Evolutionary conservation across 2,113 vertebrate species (phyloP).

Genomic region (Chaenocephalus aceratus): DNA sequence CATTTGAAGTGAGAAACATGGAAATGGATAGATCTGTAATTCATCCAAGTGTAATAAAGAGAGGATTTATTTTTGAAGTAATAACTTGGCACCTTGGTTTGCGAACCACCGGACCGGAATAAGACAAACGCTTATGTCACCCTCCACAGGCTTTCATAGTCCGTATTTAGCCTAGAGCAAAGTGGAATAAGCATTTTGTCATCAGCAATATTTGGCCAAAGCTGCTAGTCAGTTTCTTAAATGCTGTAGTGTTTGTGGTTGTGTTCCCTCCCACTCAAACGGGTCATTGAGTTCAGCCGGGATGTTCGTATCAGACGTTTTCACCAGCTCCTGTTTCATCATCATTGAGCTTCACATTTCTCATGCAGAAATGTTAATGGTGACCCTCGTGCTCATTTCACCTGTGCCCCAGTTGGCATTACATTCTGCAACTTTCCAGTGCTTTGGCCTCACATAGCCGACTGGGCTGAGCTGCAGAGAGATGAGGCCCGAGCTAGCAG

Average conservation of each 20-base stretch:
- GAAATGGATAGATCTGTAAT: constrained; percentile 27
- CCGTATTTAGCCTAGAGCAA: constrained; percentile 10
- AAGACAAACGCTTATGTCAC: neutral
- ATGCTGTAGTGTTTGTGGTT: neutral
- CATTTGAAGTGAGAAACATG: constrained; percentile 37
- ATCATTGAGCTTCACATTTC: neutral
- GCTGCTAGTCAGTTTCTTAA: neutral
- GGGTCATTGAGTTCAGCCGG: constrained; percentile 56
- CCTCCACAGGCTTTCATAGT: neutral
- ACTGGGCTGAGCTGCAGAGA: constrained; percentile 40
- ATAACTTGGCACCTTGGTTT: constrained; percentile 12
- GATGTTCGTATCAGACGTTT: constrained; percentile 40
- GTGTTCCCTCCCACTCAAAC: constrained; percentile 16
- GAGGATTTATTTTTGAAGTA: neutral
- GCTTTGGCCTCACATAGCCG: constrained; percentile 41
- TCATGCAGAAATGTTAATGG: constrained; percentile 32
- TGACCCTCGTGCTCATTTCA: constrained; percentile 62
- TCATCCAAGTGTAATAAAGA: neutral
- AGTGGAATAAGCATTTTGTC: constrained; percentile 13
- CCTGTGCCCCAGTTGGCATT: constrained; percentile 70
- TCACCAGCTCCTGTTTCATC: constrained; percentile 45
- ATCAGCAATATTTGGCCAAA: constrained; percentile 20
- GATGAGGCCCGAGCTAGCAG: constrained; percentile 32
- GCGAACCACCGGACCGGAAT: constrained; percentile 19
- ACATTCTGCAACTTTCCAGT: constrained; percentile 46